These are phyloP conservation scores for Gasterosteus aculeatus DNA, from an alignment of 2,113 vertebrate genomes.

Conservation along the genomic window DNA sequence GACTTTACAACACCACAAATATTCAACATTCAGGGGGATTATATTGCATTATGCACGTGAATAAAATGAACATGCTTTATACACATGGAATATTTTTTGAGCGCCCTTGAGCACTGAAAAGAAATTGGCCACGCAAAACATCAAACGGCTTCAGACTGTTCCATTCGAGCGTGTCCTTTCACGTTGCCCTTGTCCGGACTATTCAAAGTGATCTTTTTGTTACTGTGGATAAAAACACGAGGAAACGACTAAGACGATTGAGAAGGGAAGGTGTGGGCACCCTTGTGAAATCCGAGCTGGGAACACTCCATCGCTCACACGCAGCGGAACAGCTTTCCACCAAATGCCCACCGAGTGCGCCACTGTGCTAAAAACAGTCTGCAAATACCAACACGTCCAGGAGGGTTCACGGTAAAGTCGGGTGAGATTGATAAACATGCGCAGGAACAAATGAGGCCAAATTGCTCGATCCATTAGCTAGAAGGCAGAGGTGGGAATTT, in stretches of 20 bases:
- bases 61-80: neutral
- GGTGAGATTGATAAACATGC: slow-evolving; percentile 40
- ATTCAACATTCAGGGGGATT: slow-evolving; percentile 1
- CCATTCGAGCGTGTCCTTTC: slow-evolving; percentile 3
- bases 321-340: slow-evolving; percentile 12
- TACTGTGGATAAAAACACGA: slow-evolving; percentile 38
- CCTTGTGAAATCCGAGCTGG: slow-evolving; percentile 30
- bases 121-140: neutral
- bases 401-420: slow-evolving; percentile 35
- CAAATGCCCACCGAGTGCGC: slow-evolving; percentile 10
- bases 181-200: neutral
- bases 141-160: slow-evolving; percentile 10
- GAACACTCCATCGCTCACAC: slow-evolving; percentile 16
- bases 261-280: neutral
- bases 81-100: neutral
- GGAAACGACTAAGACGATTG: neutral
- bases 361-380: slow-evolving; percentile 12
- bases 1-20: neutral
- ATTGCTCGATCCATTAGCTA: slow-evolving; percentile 45
- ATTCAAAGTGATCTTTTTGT: slow-evolving; percentile 22
- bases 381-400: slow-evolving; percentile 30
- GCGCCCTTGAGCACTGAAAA: neutral
- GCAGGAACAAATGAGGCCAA: slow-evolving; percentile 17
- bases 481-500: slow-evolving; percentile 51
- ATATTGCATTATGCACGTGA: slow-evolving; percentile 1